Evolutionary conservation across 1,140 invertebrate species (phyloP).

Genomic region (Hylaeus anthracinus): DNA sequence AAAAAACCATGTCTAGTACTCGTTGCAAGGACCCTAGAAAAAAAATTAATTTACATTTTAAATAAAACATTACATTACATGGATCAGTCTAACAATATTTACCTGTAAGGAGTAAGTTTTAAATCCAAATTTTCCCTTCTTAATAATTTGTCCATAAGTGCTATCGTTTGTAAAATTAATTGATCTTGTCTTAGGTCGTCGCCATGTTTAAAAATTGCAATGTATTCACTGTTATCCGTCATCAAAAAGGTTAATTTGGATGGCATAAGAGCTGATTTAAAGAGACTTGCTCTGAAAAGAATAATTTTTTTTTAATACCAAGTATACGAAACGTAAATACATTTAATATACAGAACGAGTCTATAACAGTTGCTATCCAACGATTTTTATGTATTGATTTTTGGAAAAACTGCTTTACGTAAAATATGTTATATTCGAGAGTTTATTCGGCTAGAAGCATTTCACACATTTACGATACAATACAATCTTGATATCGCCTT

Average conservation of each 20-base stretch:
- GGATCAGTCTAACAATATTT: constrained; percentile 17
- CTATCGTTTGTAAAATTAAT: constrained; percentile 98
- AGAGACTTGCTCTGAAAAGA: constrained; percentile 88
- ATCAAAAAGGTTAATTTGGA: constrained; percentile 96
- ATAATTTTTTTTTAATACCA: background rate
- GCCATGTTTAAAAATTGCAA: constrained; percentile 98
- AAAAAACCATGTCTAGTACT: constrained; percentile 98
- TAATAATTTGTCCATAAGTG: constrained; percentile 98
- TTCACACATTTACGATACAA: too few species aligned
- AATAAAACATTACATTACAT: background rate
- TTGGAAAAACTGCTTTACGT: too few species aligned
- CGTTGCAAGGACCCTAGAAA: constrained; percentile 89
- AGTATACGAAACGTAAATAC: background rate
- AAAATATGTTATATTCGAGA: too few species aligned
- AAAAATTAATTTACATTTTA: constrained; percentile 32
- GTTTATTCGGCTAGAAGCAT: too few species aligned
- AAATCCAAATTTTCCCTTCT: constrained; percentile 96
- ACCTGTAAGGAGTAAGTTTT: constrained; percentile 96
- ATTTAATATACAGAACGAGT: constrained; percentile 5
- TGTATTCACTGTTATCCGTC: constrained; percentile 91
- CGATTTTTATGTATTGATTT: too few species aligned
- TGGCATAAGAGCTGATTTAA: constrained; percentile 99
- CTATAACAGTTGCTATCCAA: too few species aligned
- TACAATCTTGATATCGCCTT: too few species aligned
- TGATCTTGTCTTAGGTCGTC: constrained; percentile 99